phyloP scores from a whole-genome alignment of 1,140 invertebrate species.

The Papilio machaon region DNA sequence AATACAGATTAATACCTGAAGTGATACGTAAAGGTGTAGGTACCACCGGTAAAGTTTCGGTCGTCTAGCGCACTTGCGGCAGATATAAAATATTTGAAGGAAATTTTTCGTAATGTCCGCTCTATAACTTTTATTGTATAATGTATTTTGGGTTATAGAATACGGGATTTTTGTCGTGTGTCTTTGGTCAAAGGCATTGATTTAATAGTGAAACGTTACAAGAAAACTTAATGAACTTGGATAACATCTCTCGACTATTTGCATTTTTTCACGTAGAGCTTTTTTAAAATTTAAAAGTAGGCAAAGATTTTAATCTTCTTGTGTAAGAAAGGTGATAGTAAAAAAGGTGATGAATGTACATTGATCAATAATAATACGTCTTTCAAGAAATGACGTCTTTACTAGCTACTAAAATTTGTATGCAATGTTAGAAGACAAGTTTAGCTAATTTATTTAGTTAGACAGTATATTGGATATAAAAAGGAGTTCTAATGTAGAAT shows the following conservation, averaged over 20 bases:
- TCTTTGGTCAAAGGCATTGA: neutral
- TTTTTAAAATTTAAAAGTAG: neutral
- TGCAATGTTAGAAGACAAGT: neutral
- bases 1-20: slow-evolving; percentile 9
- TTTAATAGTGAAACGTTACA: slow-evolving; percentile 13
- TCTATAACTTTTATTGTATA: no score
- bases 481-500: no score
- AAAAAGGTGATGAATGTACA: neutral
- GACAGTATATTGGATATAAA: neutral
- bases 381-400: neutral
- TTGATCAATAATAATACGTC: neutral
- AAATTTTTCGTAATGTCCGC: no score
- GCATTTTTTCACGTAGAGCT: slow-evolving; percentile 8
- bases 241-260: neutral
- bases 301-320: neutral
- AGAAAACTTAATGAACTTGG: slow-evolving; percentile 12
- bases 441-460: no score
- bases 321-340: neutral
- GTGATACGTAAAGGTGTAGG: no score
- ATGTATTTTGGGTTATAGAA: neutral
- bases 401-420: neutral
- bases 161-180: slow-evolving; percentile 30
- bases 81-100: no score
- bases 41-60: no score
- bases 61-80: no score